phyloP scores from a whole-genome alignment of 2,797 vertebrate species.

The Syndactyla subalaris region DNA sequence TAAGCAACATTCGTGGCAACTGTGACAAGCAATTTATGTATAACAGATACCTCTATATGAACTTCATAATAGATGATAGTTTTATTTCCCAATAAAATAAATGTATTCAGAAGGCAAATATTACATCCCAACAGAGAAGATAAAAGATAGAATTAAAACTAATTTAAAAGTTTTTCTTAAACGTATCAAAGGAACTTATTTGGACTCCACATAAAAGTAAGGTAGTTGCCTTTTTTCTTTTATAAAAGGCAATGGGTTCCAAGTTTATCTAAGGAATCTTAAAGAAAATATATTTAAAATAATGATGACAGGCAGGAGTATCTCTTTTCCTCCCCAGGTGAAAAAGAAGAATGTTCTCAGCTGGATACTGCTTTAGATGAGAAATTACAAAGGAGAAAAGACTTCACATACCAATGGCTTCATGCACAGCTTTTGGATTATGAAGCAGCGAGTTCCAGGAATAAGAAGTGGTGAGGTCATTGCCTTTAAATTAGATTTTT shows the following conservation, averaged over 20 bases:
- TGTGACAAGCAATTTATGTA: neutral
- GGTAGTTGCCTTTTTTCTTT: neutral
- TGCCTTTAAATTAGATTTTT: slow-evolving; percentile 68
- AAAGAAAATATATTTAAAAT: neutral
- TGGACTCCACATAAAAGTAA: neutral
- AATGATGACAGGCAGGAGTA: neutral
- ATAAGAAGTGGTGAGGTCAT: slow-evolving; percentile 81
- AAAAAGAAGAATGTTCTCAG: slow-evolving; percentile 51
- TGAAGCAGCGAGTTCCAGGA: slow-evolving; percentile 67
- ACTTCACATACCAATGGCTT: slow-evolving; percentile 78
- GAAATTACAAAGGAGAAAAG: slow-evolving; percentile 67
- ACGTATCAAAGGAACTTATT: neutral
- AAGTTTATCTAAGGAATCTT: neutral
- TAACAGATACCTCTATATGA: neutral
- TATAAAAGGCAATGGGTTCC: neutral
- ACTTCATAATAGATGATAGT: neutral
- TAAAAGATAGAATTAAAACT: neutral
- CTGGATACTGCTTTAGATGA: slow-evolving; percentile 38
- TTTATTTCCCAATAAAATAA: neutral
- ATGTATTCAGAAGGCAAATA: neutral
- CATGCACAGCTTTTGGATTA: slow-evolving; percentile 72
- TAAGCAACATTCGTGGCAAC: neutral
- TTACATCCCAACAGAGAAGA: neutral
- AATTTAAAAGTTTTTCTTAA: neutral
- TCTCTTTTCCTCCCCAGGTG: slow-evolving; percentile 61